A percentile compares a stretch with the other conserved stretches of the same genome.
phyloP scores from a whole-genome alignment of 2,888 invertebrate genomes.

The Isotomurus palustris region DNA sequence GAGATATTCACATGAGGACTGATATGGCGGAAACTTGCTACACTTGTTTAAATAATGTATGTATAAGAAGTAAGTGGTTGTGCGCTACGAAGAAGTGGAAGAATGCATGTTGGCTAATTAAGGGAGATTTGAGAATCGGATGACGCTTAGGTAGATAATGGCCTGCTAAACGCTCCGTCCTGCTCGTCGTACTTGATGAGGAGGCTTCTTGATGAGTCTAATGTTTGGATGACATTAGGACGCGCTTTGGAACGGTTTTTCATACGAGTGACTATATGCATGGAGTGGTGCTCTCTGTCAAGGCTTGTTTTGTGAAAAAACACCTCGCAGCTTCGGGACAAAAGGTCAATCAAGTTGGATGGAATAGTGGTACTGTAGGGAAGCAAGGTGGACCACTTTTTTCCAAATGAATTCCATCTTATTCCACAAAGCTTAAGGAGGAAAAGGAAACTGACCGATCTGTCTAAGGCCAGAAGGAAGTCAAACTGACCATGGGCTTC shows the following conservation, averaged over 20 bases:
- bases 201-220: too few relatives aligned
- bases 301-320: constrained; percentile 26
- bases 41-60: constrained; percentile 5
- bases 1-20: too few relatives aligned
- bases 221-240: too few relatives aligned
- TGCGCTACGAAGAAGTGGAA: not conserved
- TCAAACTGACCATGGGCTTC: constrained; percentile 38
- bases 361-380: constrained; percentile 15
- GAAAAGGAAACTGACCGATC: constrained; percentile 42
- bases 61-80: not conserved
- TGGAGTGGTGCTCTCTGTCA: constrained; percentile 20
- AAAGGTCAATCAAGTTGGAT: constrained; percentile 32
- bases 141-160: too few relatives aligned
- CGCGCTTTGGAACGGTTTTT: constrained; percentile 37
- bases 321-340: constrained; percentile 38
- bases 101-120: not conserved
- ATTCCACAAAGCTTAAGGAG: constrained; percentile 12
- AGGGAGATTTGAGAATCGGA: not conserved
- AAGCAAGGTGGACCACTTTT: constrained; percentile 44
- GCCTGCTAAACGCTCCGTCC: too few relatives aligned
- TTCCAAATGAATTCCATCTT: constrained; percentile 6
- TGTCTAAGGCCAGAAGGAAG: constrained; percentile 41
- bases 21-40: constrained; percentile 10
- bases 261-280: constrained; percentile 18
- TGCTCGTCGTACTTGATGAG: too few relatives aligned